Percentiles rank a stretch among this genome's conserved stretches.
phyloP scores from a whole-genome alignment of 2,797 vertebrate genomes.

The Odontamblyopus rebecca region DNA sequence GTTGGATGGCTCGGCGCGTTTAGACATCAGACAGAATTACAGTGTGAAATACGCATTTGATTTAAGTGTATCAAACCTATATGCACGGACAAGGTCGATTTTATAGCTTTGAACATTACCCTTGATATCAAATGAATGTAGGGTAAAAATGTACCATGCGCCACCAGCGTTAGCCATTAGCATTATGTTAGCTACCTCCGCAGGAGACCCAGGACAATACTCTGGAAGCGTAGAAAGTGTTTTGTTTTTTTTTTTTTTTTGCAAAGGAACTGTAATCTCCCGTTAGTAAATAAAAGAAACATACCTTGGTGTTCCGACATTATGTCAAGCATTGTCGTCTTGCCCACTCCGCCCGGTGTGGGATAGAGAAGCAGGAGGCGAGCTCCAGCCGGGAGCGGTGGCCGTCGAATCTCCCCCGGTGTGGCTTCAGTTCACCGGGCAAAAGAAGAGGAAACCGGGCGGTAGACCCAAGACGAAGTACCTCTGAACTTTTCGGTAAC shows the following conservation, averaged over 20 bases:
- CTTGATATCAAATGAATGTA: neutral
- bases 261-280: rapidly evolving
- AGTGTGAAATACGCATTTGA: constrained; percentile 12
- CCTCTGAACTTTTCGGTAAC: constrained; percentile 9
- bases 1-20: constrained; percentile 46
- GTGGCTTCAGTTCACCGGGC: constrained; percentile 67
- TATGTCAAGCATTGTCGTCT: constrained; percentile 86
- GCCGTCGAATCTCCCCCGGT: constrained; percentile 72
- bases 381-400: constrained; percentile 63
- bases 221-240: neutral
- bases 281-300: neutral
- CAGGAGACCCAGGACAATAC: constrained; percentile 28
- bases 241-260: neutral
- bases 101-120: neutral
- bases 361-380: constrained; percentile 58
- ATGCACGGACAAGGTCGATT: neutral
- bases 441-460: constrained; percentile 49
- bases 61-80: neutral
- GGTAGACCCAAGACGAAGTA: neutral
- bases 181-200: constrained; percentile 1
- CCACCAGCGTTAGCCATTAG: constrained; percentile 42
- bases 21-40: constrained; percentile 31
- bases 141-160: constrained; percentile 43
- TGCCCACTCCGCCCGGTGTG: constrained; percentile 69
- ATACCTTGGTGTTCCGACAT: constrained; percentile 87